Evolutionary conservation across 1,140 invertebrate genomes (phyloP).

Genomic region (Lamellibrachia luymesi): DNA sequence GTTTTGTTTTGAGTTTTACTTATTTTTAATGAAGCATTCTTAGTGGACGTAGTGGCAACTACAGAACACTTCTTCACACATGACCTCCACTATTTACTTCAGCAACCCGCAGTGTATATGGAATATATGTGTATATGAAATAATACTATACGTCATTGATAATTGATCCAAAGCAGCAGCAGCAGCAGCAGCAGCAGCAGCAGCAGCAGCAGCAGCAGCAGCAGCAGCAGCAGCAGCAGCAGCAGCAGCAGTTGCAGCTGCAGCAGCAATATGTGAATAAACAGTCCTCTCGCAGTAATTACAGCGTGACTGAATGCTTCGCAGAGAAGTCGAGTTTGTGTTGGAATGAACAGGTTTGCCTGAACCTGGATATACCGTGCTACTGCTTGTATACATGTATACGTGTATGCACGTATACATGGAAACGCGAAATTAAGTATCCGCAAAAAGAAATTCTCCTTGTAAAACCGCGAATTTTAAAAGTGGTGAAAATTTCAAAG

Average conservation of each 20-base stretch:
- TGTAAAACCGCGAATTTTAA: too few relatives aligned
- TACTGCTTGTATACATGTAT: neutral
- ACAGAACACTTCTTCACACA: neutral
- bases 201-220: conserved; percentile 8
- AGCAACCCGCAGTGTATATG: too few relatives aligned
- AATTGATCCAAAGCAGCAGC: conserved; percentile 10
- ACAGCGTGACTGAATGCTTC: too few relatives aligned
- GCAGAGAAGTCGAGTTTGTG: too few relatives aligned
- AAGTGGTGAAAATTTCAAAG: too few relatives aligned
- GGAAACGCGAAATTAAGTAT: neutral
- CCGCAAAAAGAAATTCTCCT: too few relatives aligned
- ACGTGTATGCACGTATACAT: neutral
- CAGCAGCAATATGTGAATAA: neutral
- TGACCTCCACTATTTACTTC: neutral
- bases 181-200: conserved; percentile 9
- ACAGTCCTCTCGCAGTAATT: too few relatives aligned
- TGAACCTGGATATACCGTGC: neutral
- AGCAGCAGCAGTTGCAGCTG: neutral
- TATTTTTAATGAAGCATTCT: neutral
- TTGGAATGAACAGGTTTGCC: too few relatives aligned
- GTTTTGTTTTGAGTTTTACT: neutral
- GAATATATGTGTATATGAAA: too few relatives aligned
- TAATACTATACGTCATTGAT: neutral
- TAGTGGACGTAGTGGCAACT: neutral
- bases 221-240: neutral